phyloP scores from a whole-genome alignment of 2,113 vertebrate species.

The Podilymbus podiceps region DNA sequence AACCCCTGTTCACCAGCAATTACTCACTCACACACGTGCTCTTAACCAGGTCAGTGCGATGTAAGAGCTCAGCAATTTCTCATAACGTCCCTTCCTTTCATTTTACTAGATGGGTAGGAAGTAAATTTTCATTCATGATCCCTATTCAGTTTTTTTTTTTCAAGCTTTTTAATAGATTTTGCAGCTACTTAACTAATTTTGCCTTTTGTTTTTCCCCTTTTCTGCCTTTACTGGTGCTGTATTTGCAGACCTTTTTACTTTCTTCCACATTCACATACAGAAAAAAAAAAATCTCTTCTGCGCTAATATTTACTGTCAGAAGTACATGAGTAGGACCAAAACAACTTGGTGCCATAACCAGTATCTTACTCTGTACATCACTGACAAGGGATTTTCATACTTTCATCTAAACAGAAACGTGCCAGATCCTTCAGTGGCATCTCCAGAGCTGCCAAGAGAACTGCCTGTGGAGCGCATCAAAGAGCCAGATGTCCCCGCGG shows the following conservation, averaged over 20 bases:
- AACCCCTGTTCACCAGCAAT: neutral
- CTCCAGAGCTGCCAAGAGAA: constrained; percentile 28
- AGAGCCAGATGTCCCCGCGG: constrained; percentile 41
- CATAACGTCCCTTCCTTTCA: neutral
- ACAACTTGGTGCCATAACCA: neutral
- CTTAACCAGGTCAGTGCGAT: neutral
- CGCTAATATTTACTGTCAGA: neutral
- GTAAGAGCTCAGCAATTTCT: neutral
- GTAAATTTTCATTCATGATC: neutral
- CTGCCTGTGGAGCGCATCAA: constrained; percentile 50
- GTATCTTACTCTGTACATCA: neutral
- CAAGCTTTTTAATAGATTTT: neutral
- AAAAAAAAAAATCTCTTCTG: neutral
- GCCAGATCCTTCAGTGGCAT: constrained; percentile 37
- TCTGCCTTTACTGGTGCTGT: neutral
- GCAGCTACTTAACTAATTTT: neutral
- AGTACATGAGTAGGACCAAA: neutral
- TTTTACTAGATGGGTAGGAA: neutral
- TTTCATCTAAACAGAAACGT: constrained; percentile 2
- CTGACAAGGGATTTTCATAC: neutral
- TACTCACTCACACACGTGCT: neutral
- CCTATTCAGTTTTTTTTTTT: neutral
- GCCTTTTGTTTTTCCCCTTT: neutral
- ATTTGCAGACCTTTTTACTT: neutral
- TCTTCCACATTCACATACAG: neutral